phyloP scores from a whole-genome alignment of 2,888 invertebrate species.

The Nesidiocoris tenuis region DNA sequence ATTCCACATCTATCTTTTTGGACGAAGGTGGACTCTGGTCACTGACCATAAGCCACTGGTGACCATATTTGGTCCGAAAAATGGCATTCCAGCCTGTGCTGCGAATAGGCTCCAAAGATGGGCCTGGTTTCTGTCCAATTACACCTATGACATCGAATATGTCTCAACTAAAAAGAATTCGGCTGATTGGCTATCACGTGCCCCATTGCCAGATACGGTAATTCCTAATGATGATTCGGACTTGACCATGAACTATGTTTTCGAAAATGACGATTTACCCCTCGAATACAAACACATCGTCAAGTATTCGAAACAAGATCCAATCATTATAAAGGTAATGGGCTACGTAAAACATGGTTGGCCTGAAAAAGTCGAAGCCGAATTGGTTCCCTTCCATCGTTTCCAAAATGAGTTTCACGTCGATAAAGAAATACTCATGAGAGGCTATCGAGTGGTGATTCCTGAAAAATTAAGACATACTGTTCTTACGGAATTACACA shows the following conservation, averaged over 20 bases:
- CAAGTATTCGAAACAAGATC: conserved; percentile 10
- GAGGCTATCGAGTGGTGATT: conserved; percentile 51
- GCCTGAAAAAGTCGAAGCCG: conserved; percentile 7
- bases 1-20: conserved; percentile 2
- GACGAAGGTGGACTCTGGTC: conserved; percentile 12
- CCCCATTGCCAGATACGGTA: neutral
- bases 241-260: conserved; percentile 6
- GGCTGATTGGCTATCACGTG: conserved; percentile 32
- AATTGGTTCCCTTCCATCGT: neutral
- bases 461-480: conserved; percentile 47
- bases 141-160: conserved; percentile 18
- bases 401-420: conserved; percentile 30
- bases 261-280: conserved; percentile 10
- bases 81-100: no score
- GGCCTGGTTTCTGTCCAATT: conserved; percentile 17
- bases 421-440: conserved; percentile 44
- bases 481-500: no score
- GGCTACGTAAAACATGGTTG: neutral
- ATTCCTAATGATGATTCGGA: no score
- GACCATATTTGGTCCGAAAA: conserved; percentile 24
- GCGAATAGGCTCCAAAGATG: conserved; percentile 26
- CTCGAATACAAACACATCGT: neutral
- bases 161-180: conserved; percentile 20
- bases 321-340: neutral
- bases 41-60: conserved; percentile 20